Evolutionary conservation across 2,113 vertebrate genomes (phyloP).

Genomic region (Pteropus alecto): DNA sequence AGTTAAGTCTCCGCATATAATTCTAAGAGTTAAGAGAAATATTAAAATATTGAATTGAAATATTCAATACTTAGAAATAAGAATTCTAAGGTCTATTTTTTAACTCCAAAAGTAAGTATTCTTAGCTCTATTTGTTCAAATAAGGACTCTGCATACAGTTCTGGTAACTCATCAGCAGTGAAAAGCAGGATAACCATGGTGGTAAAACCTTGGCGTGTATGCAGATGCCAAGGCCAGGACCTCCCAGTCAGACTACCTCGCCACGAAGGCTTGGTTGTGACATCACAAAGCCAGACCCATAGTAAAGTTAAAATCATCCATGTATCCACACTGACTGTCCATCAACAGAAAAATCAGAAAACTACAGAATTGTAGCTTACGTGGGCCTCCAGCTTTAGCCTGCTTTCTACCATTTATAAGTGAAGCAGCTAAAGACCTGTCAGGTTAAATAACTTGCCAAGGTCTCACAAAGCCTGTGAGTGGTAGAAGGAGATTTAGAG

Average conservation of each 20-base stretch:
- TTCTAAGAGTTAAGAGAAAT: neutral
- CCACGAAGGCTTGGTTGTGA: neutral
- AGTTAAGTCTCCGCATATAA: neutral
- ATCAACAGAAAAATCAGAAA: neutral
- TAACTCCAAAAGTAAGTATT: neutral
- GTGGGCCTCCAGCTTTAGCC: neutral
- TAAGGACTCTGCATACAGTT: neutral
- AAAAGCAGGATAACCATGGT: neutral
- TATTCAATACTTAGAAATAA: neutral
- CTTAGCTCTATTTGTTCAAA: neutral
- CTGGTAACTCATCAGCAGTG: no score
- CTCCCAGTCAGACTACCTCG: neutral
- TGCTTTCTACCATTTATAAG: neutral
- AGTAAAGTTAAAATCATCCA: neutral
- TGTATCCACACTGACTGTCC: neutral
- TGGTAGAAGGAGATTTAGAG: neutral
- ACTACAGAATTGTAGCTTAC: neutral
- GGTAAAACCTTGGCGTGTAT: neutral
- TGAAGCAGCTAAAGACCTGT: neutral
- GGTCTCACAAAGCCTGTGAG: neutral
- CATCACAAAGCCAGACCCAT: neutral
- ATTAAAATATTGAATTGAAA: neutral
- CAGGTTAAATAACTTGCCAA: neutral
- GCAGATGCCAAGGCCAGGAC: neutral
- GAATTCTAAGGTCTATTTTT: neutral